Conservation (phyloP, 2,888 invertebrate species). For the Metopia argyrocephala region DNA sequence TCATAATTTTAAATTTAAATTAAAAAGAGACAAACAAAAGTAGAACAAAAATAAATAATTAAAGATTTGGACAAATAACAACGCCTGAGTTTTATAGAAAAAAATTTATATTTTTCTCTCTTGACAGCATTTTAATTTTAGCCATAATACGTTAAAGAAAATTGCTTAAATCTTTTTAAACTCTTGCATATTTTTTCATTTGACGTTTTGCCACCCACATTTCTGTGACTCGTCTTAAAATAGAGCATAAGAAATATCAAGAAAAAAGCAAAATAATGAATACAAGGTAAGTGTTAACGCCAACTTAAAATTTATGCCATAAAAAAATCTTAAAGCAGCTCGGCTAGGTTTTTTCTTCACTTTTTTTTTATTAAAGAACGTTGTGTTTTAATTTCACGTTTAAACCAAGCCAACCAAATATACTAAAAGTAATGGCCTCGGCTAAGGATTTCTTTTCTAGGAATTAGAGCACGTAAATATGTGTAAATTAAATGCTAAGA, state of each 20-base stretch:
- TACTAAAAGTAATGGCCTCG: constrained; percentile 50
- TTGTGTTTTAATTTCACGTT: neutral
- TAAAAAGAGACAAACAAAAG: neutral
- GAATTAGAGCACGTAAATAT: constrained; percentile 60
- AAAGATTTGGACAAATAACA: constrained; percentile 1
- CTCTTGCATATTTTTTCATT: constrained; percentile 20
- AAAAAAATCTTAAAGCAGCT: too few relatives aligned
- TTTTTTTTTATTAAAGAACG: too few relatives aligned
- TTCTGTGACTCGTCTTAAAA: constrained; percentile 32
- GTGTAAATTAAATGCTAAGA: constrained; percentile 56
- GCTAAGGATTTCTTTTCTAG: constrained; percentile 41
- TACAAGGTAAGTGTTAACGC: constrained; percentile 26
- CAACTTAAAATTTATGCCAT: neutral
- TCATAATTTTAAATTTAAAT: constrained; percentile 27
- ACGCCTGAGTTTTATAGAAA: too few relatives aligned
- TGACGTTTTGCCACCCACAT: neutral
- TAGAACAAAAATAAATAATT: neutral
- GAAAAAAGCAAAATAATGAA: constrained; percentile 3
- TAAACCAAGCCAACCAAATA: constrained; percentile 35
- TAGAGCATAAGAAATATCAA: constrained; percentile 9
- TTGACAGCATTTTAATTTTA: constrained; percentile 2
- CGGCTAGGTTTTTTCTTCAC: too few relatives aligned
- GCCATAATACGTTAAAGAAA: constrained; percentile 3
- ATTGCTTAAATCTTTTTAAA: constrained; percentile 51
- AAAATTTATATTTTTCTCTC: too few relatives aligned